Evolutionary conservation across 2,113 vertebrate genomes (phyloP), one percentile per base, ranked within the genome.

Genomic region (Poeciliopsis retropinna): DNA sequence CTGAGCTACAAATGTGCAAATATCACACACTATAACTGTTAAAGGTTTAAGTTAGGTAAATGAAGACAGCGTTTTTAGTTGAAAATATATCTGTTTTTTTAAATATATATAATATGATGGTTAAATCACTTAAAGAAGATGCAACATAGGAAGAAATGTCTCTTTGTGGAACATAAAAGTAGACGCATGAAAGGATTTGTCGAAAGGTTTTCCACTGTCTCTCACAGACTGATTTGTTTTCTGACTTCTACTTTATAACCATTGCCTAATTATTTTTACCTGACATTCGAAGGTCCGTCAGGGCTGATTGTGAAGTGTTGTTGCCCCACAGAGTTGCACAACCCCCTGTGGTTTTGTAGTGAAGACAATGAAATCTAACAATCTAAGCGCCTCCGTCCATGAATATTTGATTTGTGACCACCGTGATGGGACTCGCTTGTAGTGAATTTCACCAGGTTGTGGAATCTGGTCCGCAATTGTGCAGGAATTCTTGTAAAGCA

Each of bases 281-380:
- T 84, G 76, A 73, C 66, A 39, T 70, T 82, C 84, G 63, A 67
- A 77, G 85, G 73, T 74, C 28, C 54, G 61, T 80, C 65, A 44
- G 70, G 70, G 68, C 77, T 88, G 69, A 82, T 84, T 82, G 84
- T 84, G 51, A 80, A 86, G 60, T 76, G 67, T 69, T 64, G 76
- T 93, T 92, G 72, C 85, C 57, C 79, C 89, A 92, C 79, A 12
- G 32, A 51, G 63, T 92, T 92, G 62, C 92, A 73, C 87, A 88
- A 90, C 65, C 22, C 22, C 31, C 79, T 82, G 88, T 79, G 89
- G 88, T 86, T 82, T 82, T 88, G 39, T 44, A 25, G 61, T 30
- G 51, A 70, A 80, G 73, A 73, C 39, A 37, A 39, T 65, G 77
- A 86, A 85, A 87, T 81, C 72, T 67, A 82, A 64, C 86, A 87